phyloP scores from a whole-genome alignment of 2,888 invertebrate genomes.

The Trissoscelio sp. region DNA sequence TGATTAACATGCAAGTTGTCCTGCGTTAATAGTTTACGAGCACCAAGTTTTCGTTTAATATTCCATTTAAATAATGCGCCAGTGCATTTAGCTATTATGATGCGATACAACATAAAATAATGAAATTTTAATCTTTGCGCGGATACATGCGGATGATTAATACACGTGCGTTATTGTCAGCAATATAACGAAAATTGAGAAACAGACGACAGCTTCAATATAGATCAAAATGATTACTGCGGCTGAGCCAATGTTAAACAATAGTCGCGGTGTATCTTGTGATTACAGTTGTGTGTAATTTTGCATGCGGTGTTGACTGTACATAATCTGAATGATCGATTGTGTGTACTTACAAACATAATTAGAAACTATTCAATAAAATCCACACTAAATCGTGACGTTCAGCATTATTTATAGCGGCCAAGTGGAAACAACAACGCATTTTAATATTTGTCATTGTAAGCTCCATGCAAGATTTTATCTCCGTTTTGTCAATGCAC shows the following conservation, averaged over 20 bases:
- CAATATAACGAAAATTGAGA: slow-evolving; percentile 59
- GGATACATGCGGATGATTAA: slow-evolving; percentile 32
- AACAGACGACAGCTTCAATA: slow-evolving; percentile 52
- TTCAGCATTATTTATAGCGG: slow-evolving; percentile 11
- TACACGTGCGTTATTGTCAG: slow-evolving; percentile 41
- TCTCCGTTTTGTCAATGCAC: not conserved
- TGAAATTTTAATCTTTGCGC: slow-evolving; percentile 40
- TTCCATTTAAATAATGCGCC: slow-evolving; percentile 43
- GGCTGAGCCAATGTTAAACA: slow-evolving; percentile 60
- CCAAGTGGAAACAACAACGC: slow-evolving; percentile 9
- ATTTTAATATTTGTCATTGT: slow-evolving; percentile 16
- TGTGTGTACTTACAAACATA: slow-evolving; percentile 53
- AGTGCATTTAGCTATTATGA: slow-evolving; percentile 29
- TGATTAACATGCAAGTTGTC: slow-evolving; percentile 11
- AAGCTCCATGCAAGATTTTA: slow-evolving; percentile 9
- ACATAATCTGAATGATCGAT: slow-evolving; percentile 59
- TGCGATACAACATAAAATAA: slow-evolving; percentile 15
- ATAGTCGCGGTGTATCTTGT: slow-evolving; percentile 60
- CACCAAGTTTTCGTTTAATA: slow-evolving; percentile 12
- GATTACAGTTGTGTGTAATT: slow-evolving; percentile 56
- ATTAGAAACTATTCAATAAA: slow-evolving; percentile 64
- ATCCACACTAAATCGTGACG: slow-evolving; percentile 5
- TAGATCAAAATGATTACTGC: slow-evolving; percentile 59
- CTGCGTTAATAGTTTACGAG: slow-evolving; percentile 16
- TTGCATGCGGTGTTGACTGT: slow-evolving; percentile 52